These are phyloP conservation scores for Microctenopoma lineatum DNA, from an alignment of 2,797 vertebrate genomes.

Conservation along the genomic window DNA sequence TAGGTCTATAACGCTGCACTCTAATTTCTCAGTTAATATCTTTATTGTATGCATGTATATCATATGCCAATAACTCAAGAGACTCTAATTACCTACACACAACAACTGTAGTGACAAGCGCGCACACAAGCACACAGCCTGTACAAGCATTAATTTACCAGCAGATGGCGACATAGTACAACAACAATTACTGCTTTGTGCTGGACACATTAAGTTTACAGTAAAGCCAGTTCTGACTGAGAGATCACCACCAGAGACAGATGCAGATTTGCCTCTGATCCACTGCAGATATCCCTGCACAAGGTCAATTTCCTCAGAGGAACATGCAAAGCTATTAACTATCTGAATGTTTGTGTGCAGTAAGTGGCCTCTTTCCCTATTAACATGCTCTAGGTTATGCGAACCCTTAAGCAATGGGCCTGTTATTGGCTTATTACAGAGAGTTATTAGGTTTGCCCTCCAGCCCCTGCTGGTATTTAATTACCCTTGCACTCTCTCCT, in stretches of 20 bases:
- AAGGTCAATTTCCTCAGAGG: slow-evolving; percentile 35
- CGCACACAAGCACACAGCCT: not conserved
- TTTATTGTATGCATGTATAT: no score
- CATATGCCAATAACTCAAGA: no score
- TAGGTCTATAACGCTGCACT: not conserved
- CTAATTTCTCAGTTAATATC: no score
- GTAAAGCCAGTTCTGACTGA: slow-evolving; percentile 18
- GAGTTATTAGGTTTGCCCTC: slow-evolving; percentile 68
- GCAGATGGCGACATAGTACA: slow-evolving; percentile 59
- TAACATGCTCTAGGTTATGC: slow-evolving; percentile 57
- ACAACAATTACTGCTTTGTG: not conserved
- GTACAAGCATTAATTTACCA: slow-evolving; percentile 35
- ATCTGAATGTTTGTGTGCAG: slow-evolving; percentile 32
- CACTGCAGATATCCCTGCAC: slow-evolving; percentile 28
- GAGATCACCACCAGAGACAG: slow-evolving; percentile 32
- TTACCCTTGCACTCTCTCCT: slow-evolving; percentile 64
- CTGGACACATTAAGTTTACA: no score
- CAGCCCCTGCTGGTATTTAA: slow-evolving; percentile 70
- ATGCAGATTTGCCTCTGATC: slow-evolving; percentile 22
- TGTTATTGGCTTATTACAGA: slow-evolving; percentile 63
- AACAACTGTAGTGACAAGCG: no score
- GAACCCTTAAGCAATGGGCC: slow-evolving; percentile 57
- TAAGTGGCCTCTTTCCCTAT: slow-evolving; percentile 41
- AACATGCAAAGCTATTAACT: slow-evolving; percentile 25
- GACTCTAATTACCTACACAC: no score